Evolutionary conservation across 2,113 vertebrate genomes (phyloP), one percentile per base, ranked within the genome.

Genomic region (Grallaria varia): DNA sequence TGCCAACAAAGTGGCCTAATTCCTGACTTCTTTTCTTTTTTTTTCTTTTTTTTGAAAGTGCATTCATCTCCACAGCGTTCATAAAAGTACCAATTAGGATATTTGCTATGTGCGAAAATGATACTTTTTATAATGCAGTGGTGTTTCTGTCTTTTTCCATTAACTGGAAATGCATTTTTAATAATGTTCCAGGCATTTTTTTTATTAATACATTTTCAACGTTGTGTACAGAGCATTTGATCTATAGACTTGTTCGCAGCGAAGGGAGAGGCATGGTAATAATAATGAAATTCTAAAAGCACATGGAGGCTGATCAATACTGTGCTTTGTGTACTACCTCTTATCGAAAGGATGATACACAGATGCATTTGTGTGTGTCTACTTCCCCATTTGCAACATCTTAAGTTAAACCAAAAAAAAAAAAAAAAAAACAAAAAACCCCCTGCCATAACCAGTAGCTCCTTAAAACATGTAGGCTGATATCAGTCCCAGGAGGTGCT

Each of bases 151-250:
- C 59, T 90, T 81, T 93, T 89, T 84, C n/a, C 39, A 64, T 95
- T 95, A 94, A 73, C 47, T 88, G 55, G 90, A 96, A 96, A 86
- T 84, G 19, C 45, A 71, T 81, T 90, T 97, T 94, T 88, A 92
- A 93, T 96, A 89, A 91, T 62, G 10, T 76, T 85, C 44, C 33
- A 55, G 12, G 75, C 1, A 19, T 18, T 60, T 66, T 14, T 47
- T 93, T 91, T 84, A 85, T 30, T 87, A 85, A 79, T 59, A 42
- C 14, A 39, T 27, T 94, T 97, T 94, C 71, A 88, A 69, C 91
- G 75, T 25, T 68, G 19, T 30, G 31, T 37, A n/a, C 47, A 44
- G 67, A 81, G 6, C 24, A 83, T 83, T 93, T 92, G 31, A 82
- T 84, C 68, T 90, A 18, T n/a, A 81, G 45, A 63, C 67, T 95